phyloP scores from a whole-genome alignment of 37 sponge, comb jelly and placozoan genomes.

The Agelas oroides region DNA sequence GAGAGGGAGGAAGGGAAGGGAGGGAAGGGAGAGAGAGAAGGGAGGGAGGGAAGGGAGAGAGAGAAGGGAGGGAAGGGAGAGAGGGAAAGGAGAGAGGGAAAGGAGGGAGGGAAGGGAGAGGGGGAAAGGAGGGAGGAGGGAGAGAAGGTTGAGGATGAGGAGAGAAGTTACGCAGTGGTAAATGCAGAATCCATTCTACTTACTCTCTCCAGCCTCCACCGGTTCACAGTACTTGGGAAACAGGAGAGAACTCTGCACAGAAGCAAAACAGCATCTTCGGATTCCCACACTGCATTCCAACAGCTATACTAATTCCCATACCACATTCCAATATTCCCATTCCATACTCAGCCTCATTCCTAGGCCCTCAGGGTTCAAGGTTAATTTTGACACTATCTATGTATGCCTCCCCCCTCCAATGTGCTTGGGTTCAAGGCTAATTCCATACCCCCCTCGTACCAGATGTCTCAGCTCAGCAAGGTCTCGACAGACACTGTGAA shows the following conservation, averaged over 20 bases:
- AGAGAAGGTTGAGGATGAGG: neutral
- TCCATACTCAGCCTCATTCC: neutral
- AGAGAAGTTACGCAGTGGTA: neutral
- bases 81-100: neutral
- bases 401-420: no score
- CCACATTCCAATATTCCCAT: no score
- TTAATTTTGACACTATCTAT: neutral
- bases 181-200: no score
- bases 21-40: neutral
- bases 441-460: no score
- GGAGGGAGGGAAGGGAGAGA: neutral
- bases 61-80: neutral
- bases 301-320: no score
- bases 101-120: neutral
- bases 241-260: slow-evolving; percentile 44
- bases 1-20: neutral
- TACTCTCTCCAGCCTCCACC: slow-evolving; percentile 59
- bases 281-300: slow-evolving; percentile 1
- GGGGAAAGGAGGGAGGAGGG: neutral
- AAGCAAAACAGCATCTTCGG: neutral
- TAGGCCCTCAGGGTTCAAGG: neutral
- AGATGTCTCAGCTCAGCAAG: slow-evolving; percentile 56
- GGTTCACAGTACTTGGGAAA: slow-evolving; percentile 70
- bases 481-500: slow-evolving; percentile 54
- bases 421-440: no score